Evolutionary conservation across 2,113 vertebrate species (phyloP).

Genomic region (Isichthys henryi): DNA sequence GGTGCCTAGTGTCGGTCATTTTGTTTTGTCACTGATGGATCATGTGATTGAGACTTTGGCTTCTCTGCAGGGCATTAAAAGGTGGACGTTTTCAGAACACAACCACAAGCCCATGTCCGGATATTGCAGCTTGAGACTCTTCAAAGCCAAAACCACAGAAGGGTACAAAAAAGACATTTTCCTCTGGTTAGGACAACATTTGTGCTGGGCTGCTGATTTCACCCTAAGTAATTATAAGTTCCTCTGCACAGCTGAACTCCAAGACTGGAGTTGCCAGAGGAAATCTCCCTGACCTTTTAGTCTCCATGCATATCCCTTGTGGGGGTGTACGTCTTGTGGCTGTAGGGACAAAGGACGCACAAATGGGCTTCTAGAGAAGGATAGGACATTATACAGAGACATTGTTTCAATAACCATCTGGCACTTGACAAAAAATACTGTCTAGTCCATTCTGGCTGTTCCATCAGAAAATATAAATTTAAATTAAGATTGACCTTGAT

Average conservation of each 20-base stretch:
- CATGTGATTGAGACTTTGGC: background rate
- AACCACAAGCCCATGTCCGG: conserved; percentile 6
- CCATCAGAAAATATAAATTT: background rate
- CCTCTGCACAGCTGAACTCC: background rate
- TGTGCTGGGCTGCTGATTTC: background rate
- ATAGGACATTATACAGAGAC: background rate
- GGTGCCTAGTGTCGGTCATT: background rate
- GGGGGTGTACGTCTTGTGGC: background rate
- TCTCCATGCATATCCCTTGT: background rate
- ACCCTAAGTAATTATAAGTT: background rate
- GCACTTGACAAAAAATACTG: background rate
- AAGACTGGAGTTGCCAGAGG: background rate
- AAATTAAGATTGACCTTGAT: conserved; percentile 21
- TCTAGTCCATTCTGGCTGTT: background rate
- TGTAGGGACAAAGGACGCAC: background rate
- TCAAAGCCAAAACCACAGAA: conserved; percentile 4
- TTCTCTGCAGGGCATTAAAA: conserved; percentile 14
- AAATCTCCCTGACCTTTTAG: background rate
- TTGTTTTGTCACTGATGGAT: conserved; percentile 19
- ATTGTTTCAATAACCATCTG: too few relatives aligned
- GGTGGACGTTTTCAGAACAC: conserved; percentile 32
- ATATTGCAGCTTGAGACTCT: conserved; percentile 18
- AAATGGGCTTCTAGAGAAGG: background rate
- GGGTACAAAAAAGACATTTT: background rate
- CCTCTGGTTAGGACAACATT: background rate